A percentile compares a stretch with the other conserved stretches of the same genome.
phyloP scores from a whole-genome alignment of 2,797 vertebrate species.

The Parauchenoglanis punctatus region DNA sequence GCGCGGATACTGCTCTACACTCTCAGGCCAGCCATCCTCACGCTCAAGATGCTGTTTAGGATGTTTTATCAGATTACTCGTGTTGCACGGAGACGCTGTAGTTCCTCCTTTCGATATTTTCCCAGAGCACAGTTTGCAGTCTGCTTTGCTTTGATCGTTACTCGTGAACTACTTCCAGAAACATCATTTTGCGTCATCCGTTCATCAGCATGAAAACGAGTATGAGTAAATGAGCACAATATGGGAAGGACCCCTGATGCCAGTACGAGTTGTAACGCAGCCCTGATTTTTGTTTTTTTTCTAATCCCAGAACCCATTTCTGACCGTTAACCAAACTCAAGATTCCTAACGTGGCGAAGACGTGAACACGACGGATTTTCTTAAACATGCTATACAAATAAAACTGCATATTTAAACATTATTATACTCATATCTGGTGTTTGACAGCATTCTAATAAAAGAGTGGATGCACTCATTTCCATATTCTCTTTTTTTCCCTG shows the following conservation, averaged over 20 bases:
- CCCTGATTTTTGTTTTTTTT: neutral
- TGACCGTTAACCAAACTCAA: neutral
- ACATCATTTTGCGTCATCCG: neutral
- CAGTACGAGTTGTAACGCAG: neutral
- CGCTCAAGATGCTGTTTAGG: no score
- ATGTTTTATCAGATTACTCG: neutral
- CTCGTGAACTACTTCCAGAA: neutral
- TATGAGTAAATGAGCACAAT: no score
- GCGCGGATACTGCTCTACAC: neutral
- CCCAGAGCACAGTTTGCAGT: neutral
- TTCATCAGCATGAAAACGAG: neutral
- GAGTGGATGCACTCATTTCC: constrained; percentile 47
- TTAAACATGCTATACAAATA: neutral
- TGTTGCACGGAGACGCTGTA: neutral
- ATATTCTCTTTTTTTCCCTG: neutral
- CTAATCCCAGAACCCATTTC: neutral
- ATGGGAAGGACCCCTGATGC: neutral
- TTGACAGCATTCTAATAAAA: constrained; percentile 52
- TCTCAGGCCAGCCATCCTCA: neutral
- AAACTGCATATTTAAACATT: neutral
- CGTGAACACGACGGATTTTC: neutral
- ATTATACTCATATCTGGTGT: neutral
- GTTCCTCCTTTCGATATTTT: neutral
- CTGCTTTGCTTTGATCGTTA: neutral
- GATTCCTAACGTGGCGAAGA: neutral